Conservation (phyloP, 2,888 invertebrate species). For the Melinopterus prodromus region DNA sequence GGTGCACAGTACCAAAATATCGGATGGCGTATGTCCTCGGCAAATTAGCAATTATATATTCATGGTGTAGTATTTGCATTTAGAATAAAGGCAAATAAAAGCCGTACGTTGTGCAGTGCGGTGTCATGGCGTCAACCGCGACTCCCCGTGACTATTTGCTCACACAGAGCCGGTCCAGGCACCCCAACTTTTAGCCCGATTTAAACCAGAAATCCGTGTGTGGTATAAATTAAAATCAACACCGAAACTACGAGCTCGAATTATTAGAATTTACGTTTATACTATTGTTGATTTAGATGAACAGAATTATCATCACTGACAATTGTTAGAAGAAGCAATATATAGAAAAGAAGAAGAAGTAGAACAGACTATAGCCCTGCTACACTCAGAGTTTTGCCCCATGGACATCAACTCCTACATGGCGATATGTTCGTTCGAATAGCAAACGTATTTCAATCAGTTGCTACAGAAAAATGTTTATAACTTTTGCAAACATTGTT, state of each 20-base stretch:
- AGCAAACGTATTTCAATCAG: too few species aligned
- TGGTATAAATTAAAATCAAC: neutral
- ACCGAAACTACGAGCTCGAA: neutral
- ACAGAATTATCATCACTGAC: too few species aligned
- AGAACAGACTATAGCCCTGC: too few species aligned
- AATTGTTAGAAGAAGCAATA: too few species aligned
- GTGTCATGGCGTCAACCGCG: constrained; percentile 7
- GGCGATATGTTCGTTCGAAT: too few species aligned
- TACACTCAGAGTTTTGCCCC: too few species aligned
- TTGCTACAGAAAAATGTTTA: too few species aligned
- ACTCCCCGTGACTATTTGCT: neutral
- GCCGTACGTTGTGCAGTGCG: neutral
- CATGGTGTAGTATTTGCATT: constrained; percentile 26
- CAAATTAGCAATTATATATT: constrained; percentile 25
- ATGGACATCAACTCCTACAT: too few species aligned
- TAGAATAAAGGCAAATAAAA: constrained; percentile 24
- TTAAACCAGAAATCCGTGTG: neutral
- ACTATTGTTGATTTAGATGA: neutral
- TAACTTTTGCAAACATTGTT: too few species aligned
- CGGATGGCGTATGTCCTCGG: neutral
- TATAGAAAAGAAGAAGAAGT: too few species aligned
- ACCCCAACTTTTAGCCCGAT: neutral
- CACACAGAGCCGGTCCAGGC: neutral
- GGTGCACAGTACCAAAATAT: neutral
- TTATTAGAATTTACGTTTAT: neutral